phyloP scores from a whole-genome alignment of 1,140 invertebrate genomes.

The Hyphantria cunea region DNA sequence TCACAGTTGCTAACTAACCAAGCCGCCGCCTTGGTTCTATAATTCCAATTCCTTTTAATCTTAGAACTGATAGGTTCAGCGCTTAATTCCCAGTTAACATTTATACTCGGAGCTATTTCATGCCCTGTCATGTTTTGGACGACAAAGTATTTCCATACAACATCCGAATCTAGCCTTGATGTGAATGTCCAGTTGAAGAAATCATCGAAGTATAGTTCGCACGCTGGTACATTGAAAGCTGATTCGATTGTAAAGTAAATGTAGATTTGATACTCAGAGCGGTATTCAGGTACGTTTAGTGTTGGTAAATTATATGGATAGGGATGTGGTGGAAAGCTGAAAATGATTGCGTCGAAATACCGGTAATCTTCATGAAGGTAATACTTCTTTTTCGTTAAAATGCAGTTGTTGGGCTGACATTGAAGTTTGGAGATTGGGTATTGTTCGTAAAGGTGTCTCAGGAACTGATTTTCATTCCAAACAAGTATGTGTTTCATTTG shows the following conservation, averaged over 20 bases:
- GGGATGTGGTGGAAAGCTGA: constrained; percentile 37
- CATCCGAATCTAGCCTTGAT: constrained; percentile 85
- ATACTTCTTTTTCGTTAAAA: constrained; percentile 41
- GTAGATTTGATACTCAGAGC: constrained; percentile 55
- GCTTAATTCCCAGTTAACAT: constrained; percentile 44
- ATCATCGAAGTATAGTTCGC: constrained; percentile 48
- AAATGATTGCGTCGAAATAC: constrained; percentile 59
- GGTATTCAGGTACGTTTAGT: constrained; percentile 32
- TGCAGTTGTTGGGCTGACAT: constrained; percentile 43
- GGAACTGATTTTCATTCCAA: constrained; percentile 29
- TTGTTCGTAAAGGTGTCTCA: background rate
- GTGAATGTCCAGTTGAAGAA: constrained; percentile 85
- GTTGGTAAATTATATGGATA: constrained; percentile 5
- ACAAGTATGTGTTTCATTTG: constrained; percentile 37
- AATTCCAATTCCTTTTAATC: constrained; percentile 52
- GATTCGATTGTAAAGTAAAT: constrained; percentile 63
- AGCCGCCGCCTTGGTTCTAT: constrained; percentile 74
- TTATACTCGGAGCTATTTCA: constrained; percentile 53
- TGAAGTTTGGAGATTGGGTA: constrained; percentile 31
- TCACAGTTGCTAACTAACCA: constrained; percentile 86
- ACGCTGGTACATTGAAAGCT: constrained; percentile 42
- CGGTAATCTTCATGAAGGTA: constrained; percentile 38
- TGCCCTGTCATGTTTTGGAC: constrained; percentile 50
- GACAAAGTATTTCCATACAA: constrained; percentile 80
- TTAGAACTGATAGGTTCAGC: constrained; percentile 34